Base-by-base conservation (phyloP, 2,888 invertebrate genomes). In the Drosophila neonasuta region DNA sequence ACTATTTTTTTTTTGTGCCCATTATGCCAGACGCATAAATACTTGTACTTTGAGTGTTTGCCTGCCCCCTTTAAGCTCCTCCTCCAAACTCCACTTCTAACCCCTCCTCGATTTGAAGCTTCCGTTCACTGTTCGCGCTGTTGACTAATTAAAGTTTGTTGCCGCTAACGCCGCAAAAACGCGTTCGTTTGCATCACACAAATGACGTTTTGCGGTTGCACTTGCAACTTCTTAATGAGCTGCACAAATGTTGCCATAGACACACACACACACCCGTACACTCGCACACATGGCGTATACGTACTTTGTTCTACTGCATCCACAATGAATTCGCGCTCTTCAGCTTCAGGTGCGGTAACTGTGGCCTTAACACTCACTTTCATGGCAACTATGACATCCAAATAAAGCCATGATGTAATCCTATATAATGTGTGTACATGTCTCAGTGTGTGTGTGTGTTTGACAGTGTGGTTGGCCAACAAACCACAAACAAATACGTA, bases 121-220 rank as follows among this genome's bases (percentile, higher is more conserved):
- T 24, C 24, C 24, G 24, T 24, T 24, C 17, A 32, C 32, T 1
- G 2, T 7, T 10, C 8, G 10, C 6, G 5, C n/a, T 34, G 30
- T 13, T 9, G 36, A 15, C 32, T 56, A 71, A 57, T 41, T 54
- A 42, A 24, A 64, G 48, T 41, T 41, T 20, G 32, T 20, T 39
- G 63, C 10, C 41, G 24, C 44, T 17, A 57, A 41, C 20, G 46
- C 30, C 11, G 15, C 45, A 30, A 36, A 71, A 71, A 66, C 61
- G 66, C 68, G 66, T 71, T 68, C 68, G 75, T 80, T 78, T 77
- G 73, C 79, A 67, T 62, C 65, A 57, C 62, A 50, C 65, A 60
- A 67, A 79, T 73, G 59, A 61, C 58, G 50, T 61, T 77, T 65
- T 73, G 80, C 60, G 72, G 67, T 68, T 70, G 67, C 72, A 71